phyloP scores from a whole-genome alignment of 1,140 invertebrate genomes.

The Apis mellifera region Amel_HAv3.1 CM009938.2:6406501-6407000 shows the following conservation, averaged over 20 bases:
- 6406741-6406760: too few species aligned
- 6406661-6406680: not conserved
- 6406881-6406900: too few species aligned
- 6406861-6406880: too few species aligned
- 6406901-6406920: not conserved
- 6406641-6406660: not conserved
- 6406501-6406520: slow-evolving; percentile 39
- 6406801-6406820: too few species aligned
- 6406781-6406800: too few species aligned
- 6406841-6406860: too few species aligned
- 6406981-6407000: too few species aligned
- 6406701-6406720: not conserved
- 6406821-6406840: too few species aligned
- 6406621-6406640: not conserved
- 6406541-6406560: slow-evolving; percentile 25
- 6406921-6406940: not conserved
- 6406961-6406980: too few species aligned
- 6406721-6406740: too few species aligned
- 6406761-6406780: too few species aligned
- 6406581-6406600: not conserved
- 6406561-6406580: slow-evolving; percentile 1
- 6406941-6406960: not conserved
- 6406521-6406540: slow-evolving; percentile 33
- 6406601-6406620: slow-evolving; percentile 2
- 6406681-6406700: not conserved